Conservation (phyloP, 1,140 invertebrate genomes). For the Tetraneura akinire region DNA sequence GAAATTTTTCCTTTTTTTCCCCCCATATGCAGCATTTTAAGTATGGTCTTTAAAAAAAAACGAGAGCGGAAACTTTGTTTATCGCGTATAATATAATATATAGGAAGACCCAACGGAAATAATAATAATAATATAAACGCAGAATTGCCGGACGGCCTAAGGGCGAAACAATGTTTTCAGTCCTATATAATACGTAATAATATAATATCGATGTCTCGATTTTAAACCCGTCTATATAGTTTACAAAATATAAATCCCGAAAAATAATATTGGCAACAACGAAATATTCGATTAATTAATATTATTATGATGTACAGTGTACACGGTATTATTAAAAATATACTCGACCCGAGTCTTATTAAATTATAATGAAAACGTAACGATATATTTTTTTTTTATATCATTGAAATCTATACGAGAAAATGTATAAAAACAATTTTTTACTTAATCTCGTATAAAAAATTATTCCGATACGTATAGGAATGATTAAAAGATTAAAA, state of each 20-base stretch:
- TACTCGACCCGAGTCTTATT: too few species aligned
- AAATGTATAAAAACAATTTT: too few species aligned
- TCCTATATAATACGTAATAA: neutral
- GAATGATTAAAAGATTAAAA: too few species aligned
- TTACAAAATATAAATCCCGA: neutral
- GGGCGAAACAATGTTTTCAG: conserved; percentile 27
- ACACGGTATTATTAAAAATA: too few species aligned
- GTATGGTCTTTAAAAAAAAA: conserved; percentile 24
- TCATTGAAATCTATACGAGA: too few species aligned
- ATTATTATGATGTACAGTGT: too few species aligned
- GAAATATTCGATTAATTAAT: neutral
- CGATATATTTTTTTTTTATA: too few species aligned
- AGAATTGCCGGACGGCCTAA: conserved; percentile 1
- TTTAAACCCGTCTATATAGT: neutral
- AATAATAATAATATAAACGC: conserved; percentile 39
- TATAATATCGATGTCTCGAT: neutral
- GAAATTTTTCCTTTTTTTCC: conserved; percentile 12
- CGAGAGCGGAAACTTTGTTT: conserved; percentile 11
- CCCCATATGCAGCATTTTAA: too few species aligned
- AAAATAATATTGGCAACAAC: neutral
- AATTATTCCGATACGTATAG: too few species aligned
- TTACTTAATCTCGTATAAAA: too few species aligned
- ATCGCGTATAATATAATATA: too few species aligned
- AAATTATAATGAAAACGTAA: too few species aligned
- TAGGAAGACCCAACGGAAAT: conserved; percentile 18